These are phyloP conservation scores for Zapornia atra DNA, from an alignment of 2,113 vertebrate species.

Conservation along the genomic window DNA sequence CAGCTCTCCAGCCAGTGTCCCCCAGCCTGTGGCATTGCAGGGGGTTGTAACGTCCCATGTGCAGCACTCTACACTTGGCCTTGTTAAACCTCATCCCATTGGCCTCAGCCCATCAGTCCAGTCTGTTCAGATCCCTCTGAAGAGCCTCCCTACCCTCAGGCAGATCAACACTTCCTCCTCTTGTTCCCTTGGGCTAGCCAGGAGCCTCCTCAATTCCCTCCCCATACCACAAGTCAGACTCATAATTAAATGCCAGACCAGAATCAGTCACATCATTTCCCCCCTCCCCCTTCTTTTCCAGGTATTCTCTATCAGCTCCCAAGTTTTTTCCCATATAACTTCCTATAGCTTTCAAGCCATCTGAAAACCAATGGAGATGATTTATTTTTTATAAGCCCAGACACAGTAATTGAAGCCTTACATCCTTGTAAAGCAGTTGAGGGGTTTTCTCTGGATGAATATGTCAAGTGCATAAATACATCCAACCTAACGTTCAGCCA, in stretches of 20 bases:
- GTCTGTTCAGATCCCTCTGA: too few species aligned
- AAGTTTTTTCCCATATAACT: not conserved
- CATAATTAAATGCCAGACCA: not conserved
- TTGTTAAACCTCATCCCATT: too few species aligned
- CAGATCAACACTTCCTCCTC: too few species aligned
- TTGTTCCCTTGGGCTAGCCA: not conserved
- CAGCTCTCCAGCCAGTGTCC: too few species aligned
- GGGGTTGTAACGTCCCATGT: too few species aligned
- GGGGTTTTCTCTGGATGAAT: not conserved
- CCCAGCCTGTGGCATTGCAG: too few species aligned
- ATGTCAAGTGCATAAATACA: not conserved
- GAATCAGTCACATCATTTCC: not conserved
- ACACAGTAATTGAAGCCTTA: not conserved
- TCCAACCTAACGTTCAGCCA: not conserved
- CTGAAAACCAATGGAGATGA: slow-evolving; percentile 1
- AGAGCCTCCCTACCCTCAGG: too few species aligned
- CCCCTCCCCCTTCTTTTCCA: not conserved
- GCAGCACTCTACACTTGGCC: too few species aligned
- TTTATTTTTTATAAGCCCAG: slow-evolving; percentile 10
- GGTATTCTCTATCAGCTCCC: not conserved
- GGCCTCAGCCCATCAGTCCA: too few species aligned
- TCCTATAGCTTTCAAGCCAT: not conserved
- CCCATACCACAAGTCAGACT: not conserved
- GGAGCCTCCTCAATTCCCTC: not conserved
- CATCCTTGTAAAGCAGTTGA: not conserved